These are phyloP conservation scores for Mayetiola destructor DNA, from an alignment of 2,888 invertebrate species.

Conservation along the genomic window DNA sequence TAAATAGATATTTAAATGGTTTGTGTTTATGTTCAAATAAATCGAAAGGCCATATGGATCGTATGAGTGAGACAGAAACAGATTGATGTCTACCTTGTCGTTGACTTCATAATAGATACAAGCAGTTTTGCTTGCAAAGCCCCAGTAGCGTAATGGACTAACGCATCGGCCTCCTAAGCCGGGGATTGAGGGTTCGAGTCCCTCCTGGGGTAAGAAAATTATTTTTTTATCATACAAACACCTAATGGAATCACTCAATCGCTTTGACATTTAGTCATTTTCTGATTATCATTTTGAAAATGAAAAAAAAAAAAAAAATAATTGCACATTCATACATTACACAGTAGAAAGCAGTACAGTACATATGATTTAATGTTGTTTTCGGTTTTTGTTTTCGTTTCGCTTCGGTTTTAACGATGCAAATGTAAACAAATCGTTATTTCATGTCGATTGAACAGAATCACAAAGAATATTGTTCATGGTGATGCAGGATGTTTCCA, in stretches of 20 bases:
- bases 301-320: not conserved
- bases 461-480: too few relatives aligned
- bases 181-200: conserved; percentile 76
- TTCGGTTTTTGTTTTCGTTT: too few relatives aligned
- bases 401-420: too few relatives aligned
- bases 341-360: too few relatives aligned
- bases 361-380: too few relatives aligned
- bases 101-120: not conserved
- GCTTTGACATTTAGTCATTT: not conserved
- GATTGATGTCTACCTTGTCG: too few relatives aligned
- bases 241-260: too few relatives aligned
- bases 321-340: too few relatives aligned
- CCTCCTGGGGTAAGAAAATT: conserved; percentile 56
- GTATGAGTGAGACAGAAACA: conserved; percentile 4
- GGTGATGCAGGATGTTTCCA: too few relatives aligned
- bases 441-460: too few relatives aligned
- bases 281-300: not conserved
- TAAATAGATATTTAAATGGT: not conserved
- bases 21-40: not conserved
- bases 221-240: not conserved
- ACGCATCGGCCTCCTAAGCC: conserved; percentile 76
- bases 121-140: conserved; percentile 29
- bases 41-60: too few relatives aligned
- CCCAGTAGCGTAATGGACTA: conserved; percentile 75
- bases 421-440: too few relatives aligned